A percentile compares a stretch with the other conserved stretches of the same genome.
Evolutionary conservation across 2,888 invertebrate species (phyloP).

Genomic region (Xiphydria camelus): DNA sequence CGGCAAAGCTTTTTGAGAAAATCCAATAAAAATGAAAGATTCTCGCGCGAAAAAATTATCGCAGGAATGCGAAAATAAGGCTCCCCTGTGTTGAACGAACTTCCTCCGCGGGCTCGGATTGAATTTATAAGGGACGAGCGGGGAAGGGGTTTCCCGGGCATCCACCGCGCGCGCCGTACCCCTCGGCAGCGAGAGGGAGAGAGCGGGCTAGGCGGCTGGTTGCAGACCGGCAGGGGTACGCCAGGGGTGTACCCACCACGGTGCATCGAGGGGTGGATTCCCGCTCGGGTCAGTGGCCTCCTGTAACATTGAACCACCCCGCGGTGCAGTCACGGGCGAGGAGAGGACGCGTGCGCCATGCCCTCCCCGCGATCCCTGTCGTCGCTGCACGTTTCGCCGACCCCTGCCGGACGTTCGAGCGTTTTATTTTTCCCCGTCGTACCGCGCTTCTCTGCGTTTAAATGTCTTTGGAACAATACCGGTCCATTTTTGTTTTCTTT

Average conservation of each 20-base stretch:
- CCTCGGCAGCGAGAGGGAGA: constrained; percentile 18
- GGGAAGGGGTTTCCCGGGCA: constrained; percentile 49
- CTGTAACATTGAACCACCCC: constrained; percentile 58
- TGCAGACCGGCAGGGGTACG: constrained; percentile 20
- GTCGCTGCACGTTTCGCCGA: constrained; percentile 19
- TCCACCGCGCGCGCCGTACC: constrained; percentile 24
- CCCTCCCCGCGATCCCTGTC: constrained; percentile 14
- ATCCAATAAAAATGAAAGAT: no score
- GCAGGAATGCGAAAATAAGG: no score
- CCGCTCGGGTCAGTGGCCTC: constrained; percentile 57
- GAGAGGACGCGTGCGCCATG: constrained; percentile 43
- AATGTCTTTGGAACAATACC: no score
- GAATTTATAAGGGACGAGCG: constrained; percentile 49
- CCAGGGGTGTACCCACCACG: constrained; percentile 52
- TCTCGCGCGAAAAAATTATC: no score
- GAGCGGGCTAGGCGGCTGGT: not conserved
- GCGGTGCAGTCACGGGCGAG: constrained; percentile 57
- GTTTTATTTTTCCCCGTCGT: no score
- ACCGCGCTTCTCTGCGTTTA: no score
- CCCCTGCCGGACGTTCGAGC: constrained; percentile 18
- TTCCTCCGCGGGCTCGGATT: constrained; percentile 38
- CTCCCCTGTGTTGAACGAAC: no score
- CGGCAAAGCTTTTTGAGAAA: no score
- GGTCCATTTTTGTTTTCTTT: no score
- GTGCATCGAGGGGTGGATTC: constrained; percentile 51